These are phyloP conservation scores for Semicossyphus pulcher DNA, from an alignment of 2,113 vertebrate genomes.

Conservation along the genomic window DNA sequence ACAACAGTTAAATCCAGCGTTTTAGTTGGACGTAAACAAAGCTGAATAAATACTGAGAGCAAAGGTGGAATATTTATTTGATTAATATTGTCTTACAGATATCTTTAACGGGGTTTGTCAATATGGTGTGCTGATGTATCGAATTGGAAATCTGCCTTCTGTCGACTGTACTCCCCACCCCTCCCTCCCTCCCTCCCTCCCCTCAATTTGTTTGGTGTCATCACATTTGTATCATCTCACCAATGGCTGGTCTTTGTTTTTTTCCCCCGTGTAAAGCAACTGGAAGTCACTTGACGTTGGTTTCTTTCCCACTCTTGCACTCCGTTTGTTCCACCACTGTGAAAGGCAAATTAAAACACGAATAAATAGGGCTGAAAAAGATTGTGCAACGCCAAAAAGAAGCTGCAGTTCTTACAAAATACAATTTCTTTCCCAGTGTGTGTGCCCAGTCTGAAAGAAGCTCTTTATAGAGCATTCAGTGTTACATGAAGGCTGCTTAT, in stretches of 20 bases:
- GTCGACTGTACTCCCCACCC: constrained; percentile 42
- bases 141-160: constrained; percentile 67
- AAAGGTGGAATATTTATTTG: constrained; percentile 83
- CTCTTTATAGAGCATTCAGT: constrained; percentile 33
- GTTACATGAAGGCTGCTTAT: neutral
- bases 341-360: constrained; percentile 40
- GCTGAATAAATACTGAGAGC: constrained; percentile 70
- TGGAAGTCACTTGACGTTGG: constrained; percentile 70
- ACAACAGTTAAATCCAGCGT: constrained; percentile 81
- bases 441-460: constrained; percentile 7
- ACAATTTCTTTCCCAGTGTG: neutral
- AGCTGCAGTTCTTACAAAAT: too few relatives aligned
- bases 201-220: constrained; percentile 29
- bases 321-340: constrained; percentile 48
- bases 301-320: constrained; percentile 63
- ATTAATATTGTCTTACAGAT: constrained; percentile 75
- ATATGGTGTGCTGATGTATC: constrained; percentile 64
- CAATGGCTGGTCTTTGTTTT: constrained; percentile 23
- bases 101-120: constrained; percentile 63
- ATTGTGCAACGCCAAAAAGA: neutral
- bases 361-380: constrained; percentile 2
- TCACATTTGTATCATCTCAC: constrained; percentile 66
- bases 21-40: constrained; percentile 83
- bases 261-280: constrained; percentile 50
- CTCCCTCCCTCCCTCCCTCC: neutral